A percentile compares a stretch with the other conserved stretches of the same genome.
Conservation (phyloP, 2,113 vertebrate species). For the Daubentonia madagascariensis region DNA sequence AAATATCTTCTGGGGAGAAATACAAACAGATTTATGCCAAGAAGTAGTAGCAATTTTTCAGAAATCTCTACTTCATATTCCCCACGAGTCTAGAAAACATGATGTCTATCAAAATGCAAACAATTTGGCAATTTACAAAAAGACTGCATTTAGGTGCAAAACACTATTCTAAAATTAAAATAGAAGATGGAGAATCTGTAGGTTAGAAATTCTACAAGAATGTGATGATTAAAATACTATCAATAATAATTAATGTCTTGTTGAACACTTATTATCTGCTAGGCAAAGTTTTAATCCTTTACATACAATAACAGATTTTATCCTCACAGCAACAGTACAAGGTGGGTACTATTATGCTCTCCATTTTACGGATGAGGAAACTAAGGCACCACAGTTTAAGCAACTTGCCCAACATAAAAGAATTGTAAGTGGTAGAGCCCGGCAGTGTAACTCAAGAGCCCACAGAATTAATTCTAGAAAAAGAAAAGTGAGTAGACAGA, state of each 20-base stretch:
- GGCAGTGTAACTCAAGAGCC: background rate
- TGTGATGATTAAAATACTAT: background rate
- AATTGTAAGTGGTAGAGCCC: background rate
- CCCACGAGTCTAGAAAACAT: background rate
- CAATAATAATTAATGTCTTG: background rate
- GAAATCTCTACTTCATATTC: background rate
- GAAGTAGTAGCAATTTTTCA: background rate
- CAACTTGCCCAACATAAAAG: background rate
- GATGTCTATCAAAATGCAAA: background rate
- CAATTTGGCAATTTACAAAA: background rate
- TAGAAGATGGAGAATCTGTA: background rate
- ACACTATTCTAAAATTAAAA: background rate
- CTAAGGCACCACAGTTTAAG: background rate
- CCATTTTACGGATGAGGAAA: background rate
- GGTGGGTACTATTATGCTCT: background rate
- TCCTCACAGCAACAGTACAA: background rate
- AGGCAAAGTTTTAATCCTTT: background rate
- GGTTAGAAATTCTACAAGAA: background rate
- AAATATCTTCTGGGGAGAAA: background rate
- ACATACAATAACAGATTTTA: background rate
- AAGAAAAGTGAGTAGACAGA: background rate
- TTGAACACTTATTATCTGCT: background rate
- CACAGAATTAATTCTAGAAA: background rate
- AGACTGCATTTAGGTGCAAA: background rate
- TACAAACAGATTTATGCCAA: background rate